A percentile compares a stretch with the other conserved stretches of the same genome.
Evolutionary conservation across 2,113 vertebrate genomes (phyloP).

Genomic region (Pelusios castaneus): DNA sequence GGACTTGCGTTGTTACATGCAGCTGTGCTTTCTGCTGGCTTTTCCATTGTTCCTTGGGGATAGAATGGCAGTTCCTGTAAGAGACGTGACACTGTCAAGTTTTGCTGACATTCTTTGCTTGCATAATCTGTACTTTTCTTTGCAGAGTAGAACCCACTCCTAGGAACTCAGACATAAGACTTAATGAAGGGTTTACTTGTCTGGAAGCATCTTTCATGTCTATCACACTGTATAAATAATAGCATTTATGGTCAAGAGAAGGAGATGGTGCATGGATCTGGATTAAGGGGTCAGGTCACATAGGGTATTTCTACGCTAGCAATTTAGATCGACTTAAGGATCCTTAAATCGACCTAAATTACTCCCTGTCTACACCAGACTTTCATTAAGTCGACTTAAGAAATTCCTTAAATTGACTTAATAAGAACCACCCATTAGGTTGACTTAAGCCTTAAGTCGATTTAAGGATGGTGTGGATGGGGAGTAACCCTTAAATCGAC

Average conservation of each 20-base stretch:
- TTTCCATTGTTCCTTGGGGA: background rate
- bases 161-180: background rate
- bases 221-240: background rate
- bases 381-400: too few species aligned
- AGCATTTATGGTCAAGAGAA: background rate
- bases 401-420: too few species aligned
- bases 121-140: background rate
- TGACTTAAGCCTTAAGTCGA: too few species aligned
- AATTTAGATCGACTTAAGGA: too few species aligned
- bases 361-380: too few species aligned
- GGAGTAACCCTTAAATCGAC: too few species aligned
- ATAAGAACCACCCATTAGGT: too few species aligned
- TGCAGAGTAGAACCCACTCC: background rate
- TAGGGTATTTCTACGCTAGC: too few species aligned
- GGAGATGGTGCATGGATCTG: background rate
- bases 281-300: background rate
- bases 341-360: too few species aligned
- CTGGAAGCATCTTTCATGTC: background rate
- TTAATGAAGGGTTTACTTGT: background rate
- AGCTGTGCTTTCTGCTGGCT: fast-evolving
- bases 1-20: fast-evolving
- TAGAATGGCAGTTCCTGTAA: background rate
- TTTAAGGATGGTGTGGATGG: too few species aligned
- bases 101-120: background rate
- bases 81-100: background rate